These are phyloP conservation scores for Pedionomus torquatus DNA, from an alignment of 2,113 vertebrate genomes.

Conservation along the genomic window DNA sequence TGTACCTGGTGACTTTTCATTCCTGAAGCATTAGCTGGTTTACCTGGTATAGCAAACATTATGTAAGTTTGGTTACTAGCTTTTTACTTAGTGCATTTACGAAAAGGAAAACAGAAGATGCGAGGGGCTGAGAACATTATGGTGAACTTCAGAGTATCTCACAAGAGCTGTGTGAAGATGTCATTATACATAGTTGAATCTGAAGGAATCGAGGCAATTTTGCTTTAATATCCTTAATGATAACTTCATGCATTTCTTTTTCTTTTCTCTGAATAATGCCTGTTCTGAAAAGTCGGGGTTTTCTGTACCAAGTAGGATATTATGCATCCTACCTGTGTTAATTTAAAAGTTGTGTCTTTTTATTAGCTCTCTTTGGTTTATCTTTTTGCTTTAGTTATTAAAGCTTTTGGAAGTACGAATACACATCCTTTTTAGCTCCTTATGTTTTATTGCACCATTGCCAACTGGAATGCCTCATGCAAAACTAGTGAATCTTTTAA, in stretches of 20 bases:
- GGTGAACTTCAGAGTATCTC: neutral
- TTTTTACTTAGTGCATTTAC: neutral
- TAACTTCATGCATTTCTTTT: neutral
- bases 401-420: neutral
- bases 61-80: neutral
- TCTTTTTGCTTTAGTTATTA: neutral
- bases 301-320: neutral
- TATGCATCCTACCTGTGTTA: neutral
- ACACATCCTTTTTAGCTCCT: neutral
- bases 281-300: neutral
- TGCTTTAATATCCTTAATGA: neutral
- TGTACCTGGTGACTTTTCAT: neutral
- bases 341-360: neutral
- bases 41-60: neutral
- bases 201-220: neutral
- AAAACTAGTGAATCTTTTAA: neutral
- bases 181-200: rapidly evolving
- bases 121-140: neutral
- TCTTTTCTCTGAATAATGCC: neutral
- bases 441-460: neutral
- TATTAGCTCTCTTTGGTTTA: neutral
- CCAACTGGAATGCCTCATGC: neutral
- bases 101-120: neutral
- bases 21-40: neutral
- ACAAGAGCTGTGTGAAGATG: neutral